These are phyloP conservation scores for Spicauda simplicius DNA, from an alignment of 2,888 invertebrate species.

Conservation along the genomic window DNA sequence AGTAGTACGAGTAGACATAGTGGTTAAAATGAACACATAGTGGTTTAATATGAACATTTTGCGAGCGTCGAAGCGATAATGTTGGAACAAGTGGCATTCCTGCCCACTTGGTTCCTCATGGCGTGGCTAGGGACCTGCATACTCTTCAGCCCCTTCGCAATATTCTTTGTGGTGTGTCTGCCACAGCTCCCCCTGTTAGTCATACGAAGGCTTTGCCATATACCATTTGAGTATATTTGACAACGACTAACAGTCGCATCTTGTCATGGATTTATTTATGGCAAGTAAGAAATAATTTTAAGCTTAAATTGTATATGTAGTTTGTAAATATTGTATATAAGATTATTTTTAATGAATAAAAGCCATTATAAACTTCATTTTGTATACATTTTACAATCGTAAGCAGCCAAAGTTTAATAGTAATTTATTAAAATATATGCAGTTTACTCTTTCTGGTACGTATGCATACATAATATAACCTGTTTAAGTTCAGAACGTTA, in stretches of 20 bases:
- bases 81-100: conserved; percentile 72
- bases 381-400: conserved; percentile 37
- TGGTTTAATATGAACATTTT: conserved; percentile 61
- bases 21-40: conserved; percentile 31
- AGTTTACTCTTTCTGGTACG: too few relatives aligned
- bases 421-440: too few relatives aligned
- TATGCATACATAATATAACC: too few relatives aligned
- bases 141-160: conserved; percentile 87
- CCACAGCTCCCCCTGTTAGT: conserved; percentile 89
- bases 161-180: conserved; percentile 87
- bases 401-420: not conserved
- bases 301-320: conserved; percentile 34
- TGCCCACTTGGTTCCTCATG: conserved; percentile 85
- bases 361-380: conserved; percentile 13
- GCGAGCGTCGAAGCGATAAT: conserved; percentile 56
- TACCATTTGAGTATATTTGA: conserved; percentile 88
- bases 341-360: conserved; percentile 29
- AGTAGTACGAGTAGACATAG: conserved; percentile 31
- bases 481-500: too few relatives aligned
- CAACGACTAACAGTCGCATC: conserved; percentile 20
- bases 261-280: conserved; percentile 9
- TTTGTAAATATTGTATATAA: conserved; percentile 41
- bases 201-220: conserved; percentile 87
- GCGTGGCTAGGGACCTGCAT: conserved; percentile 87
- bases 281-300: conserved; percentile 11